A percentile compares a stretch with the other conserved stretches of the same genome.
phyloP scores from a whole-genome alignment of 2,888 invertebrate species.

The Sinhomidia bicolor region DNA sequence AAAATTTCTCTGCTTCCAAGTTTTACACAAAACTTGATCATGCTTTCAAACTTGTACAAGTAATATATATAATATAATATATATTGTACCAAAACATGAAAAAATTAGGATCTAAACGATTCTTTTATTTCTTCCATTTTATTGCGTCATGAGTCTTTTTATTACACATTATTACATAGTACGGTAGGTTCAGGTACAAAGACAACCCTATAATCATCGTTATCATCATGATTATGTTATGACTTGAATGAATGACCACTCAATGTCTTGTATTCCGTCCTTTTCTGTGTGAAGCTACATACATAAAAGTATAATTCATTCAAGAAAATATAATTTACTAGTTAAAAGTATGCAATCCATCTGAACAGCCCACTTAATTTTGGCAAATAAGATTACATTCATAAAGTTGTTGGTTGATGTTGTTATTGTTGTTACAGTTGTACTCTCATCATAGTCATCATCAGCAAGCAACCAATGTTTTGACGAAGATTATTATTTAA shows the following conservation, averaged over 20 bases:
- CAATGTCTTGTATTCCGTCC: background rate
- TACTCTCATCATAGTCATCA: conserved; percentile 29
- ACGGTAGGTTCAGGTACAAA: conserved; percentile 59
- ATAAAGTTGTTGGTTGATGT: conserved; percentile 44
- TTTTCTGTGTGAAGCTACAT: conserved; percentile 30
- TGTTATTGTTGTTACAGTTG: conserved; percentile 37
- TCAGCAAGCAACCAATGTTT: background rate
- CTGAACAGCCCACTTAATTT: background rate
- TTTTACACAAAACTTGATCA: too few species aligned
- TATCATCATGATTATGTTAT: conserved; percentile 28
- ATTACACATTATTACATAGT: conserved; percentile 70
- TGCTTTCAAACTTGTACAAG: too few species aligned
- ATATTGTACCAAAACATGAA: too few species aligned
- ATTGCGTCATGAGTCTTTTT: conserved; percentile 66
- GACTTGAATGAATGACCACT: conserved; percentile 27
- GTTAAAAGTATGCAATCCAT: conserved; percentile 4
- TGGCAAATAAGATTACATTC: conserved; percentile 19
- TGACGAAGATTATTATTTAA: background rate
- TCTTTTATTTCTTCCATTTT: conserved; percentile 58
- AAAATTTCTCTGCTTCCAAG: too few species aligned
- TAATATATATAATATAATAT: too few species aligned
- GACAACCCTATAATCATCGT: conserved; percentile 68
- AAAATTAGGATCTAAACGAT: conserved; percentile 58
- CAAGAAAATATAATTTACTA: background rate
- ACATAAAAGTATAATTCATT: background rate